Evolutionary conservation across 64 coral and sea anemone genomes (phyloP).

Genomic region (Montipora efflorescens): DNA sequence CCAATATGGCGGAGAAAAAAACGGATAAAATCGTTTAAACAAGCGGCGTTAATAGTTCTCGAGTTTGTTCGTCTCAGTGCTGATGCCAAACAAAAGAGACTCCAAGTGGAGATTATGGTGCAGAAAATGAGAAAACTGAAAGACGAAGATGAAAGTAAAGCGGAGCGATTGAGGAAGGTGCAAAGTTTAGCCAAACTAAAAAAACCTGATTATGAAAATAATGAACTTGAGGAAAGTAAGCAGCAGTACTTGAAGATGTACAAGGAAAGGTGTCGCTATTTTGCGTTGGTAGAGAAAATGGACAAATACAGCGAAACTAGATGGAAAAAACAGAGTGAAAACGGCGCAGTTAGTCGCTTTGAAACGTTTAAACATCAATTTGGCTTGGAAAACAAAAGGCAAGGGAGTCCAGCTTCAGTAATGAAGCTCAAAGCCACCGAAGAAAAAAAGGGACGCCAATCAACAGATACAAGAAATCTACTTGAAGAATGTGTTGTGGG

Average conservation of each 20-base stretch:
- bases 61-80: neutral
- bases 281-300: neutral
- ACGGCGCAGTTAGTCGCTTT: neutral
- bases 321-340: neutral
- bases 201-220: neutral
- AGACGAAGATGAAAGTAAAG: neutral
- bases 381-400: neutral
- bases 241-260: neutral
- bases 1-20: conserved; percentile 22
- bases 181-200: neutral
- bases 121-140: neutral
- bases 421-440: neutral
- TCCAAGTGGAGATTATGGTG: neutral
- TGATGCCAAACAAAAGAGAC: too few relatives aligned
- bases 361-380: neutral
- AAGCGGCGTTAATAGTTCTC: neutral
- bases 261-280: neutral
- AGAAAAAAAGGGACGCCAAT: neutral
- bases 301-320: neutral
- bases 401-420: neutral
- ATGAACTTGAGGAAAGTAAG: neutral
- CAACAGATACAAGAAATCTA: neutral
- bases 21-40: conserved; percentile 9
- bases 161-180: neutral
- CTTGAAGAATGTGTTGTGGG: too few relatives aligned